phyloP scores from a whole-genome alignment of 2,888 invertebrate species.

The Hololepta plana region DNA sequence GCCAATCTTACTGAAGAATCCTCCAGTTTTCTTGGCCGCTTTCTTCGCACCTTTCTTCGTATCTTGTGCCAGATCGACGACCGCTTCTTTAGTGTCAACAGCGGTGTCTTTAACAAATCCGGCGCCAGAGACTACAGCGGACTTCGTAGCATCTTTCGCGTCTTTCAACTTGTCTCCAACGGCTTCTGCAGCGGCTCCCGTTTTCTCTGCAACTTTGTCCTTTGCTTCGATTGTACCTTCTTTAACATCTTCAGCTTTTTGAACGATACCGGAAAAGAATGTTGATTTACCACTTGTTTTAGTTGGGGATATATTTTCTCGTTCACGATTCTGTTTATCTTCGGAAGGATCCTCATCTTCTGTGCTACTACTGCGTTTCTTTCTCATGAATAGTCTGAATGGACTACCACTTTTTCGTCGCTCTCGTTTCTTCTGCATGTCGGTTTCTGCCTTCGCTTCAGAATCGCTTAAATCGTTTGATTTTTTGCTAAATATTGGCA shows the following conservation, averaged over 20 bases:
- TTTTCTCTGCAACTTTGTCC: conserved; percentile 6
- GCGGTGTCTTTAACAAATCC: conserved; percentile 12
- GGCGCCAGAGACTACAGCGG: too few species aligned
- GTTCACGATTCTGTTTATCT: too few species aligned
- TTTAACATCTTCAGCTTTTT: conserved; percentile 6
- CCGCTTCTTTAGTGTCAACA: conserved; percentile 10
- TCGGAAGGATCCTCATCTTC: too few species aligned
- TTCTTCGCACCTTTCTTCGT: conserved; percentile 6
- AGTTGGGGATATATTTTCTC: too few species aligned
- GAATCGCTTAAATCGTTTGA: too few species aligned
- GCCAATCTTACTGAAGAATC: conserved; percentile 12
- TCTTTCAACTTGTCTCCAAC: conserved; percentile 12
- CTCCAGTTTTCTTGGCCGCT: conserved; percentile 10
- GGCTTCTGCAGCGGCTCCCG: conserved; percentile 8
- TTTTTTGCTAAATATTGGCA: too few species aligned
- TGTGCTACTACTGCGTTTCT: too few species aligned
- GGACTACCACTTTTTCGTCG: too few species aligned
- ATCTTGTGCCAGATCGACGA: conserved; percentile 9
- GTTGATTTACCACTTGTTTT: too few species aligned
- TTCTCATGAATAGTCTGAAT: too few species aligned
- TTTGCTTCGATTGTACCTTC: conserved; percentile 7
- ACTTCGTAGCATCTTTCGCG: conserved; percentile 12
- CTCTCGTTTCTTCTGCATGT: conserved; percentile 1
- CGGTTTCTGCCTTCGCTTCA: conserved; percentile 2
- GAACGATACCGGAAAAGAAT: too few species aligned